Conservation (phyloP, 2,113 vertebrate genomes). For the Dasypus novemcinctus region DNA sequence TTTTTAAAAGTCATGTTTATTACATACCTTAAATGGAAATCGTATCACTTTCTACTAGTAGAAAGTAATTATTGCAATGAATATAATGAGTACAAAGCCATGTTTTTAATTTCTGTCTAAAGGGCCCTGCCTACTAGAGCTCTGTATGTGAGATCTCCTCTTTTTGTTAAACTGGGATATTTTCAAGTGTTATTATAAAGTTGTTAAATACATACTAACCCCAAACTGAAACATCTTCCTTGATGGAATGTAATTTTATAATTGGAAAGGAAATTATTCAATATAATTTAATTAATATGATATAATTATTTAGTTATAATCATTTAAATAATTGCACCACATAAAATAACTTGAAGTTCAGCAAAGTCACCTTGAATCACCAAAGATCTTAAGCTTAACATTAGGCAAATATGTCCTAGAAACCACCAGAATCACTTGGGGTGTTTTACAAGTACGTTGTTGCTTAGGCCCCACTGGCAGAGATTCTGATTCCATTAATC, state of each 20-base stretch:
- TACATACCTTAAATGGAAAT: neutral
- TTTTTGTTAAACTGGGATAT: neutral
- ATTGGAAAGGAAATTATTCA: neutral
- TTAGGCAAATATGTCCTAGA: neutral
- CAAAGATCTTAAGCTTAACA: neutral
- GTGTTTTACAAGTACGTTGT: neutral
- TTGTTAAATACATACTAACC: neutral
- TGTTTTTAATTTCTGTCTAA: constrained; percentile 9
- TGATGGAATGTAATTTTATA: neutral
- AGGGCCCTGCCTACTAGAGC: neutral
- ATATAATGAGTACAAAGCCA: neutral
- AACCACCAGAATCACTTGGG: neutral
- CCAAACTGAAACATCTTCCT: neutral
- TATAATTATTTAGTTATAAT: neutral
- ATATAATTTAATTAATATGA: neutral
- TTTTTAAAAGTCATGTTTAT: neutral
- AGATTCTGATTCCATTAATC: neutral
- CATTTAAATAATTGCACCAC: neutral
- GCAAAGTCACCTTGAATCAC: neutral
- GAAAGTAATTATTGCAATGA: neutral
- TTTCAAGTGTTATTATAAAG: neutral
- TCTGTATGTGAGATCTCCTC: neutral
- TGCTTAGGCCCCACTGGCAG: neutral
- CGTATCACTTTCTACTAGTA: neutral
- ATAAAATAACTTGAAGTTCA: constrained; percentile 21